Percentiles rank a stretch among this genome's conserved stretches.
Evolutionary conservation across 2,113 vertebrate species (phyloP).

Genomic region (Notiomystis cincta): DNA sequence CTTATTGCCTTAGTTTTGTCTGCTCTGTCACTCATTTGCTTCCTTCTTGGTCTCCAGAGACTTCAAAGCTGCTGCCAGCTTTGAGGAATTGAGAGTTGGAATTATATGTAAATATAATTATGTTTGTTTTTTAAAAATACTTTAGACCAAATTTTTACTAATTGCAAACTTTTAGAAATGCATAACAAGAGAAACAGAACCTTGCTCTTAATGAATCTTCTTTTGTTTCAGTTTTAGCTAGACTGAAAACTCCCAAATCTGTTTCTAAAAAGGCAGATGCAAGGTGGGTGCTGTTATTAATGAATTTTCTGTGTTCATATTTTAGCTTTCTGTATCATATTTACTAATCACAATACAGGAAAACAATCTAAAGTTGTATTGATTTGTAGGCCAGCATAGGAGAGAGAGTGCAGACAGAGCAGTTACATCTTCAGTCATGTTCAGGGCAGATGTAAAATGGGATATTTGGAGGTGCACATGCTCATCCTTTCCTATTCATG

Average conservation of each 20-base stretch:
- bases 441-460: background rate
- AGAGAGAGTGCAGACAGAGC: background rate
- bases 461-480: background rate
- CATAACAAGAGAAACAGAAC: background rate
- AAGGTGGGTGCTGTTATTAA: constrained; percentile 33
- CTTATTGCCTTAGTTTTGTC: background rate
- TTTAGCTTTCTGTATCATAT: background rate
- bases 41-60: background rate
- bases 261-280: background rate
- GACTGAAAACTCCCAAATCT: constrained; percentile 30
- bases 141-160: background rate
- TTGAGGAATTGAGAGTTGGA: background rate
- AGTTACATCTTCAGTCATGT: background rate
- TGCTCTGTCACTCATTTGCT: background rate
- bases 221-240: constrained; percentile 53
- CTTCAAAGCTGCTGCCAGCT: background rate
- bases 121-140: background rate
- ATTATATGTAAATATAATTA: background rate
- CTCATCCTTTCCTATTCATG: background rate
- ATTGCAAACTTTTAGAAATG: background rate
- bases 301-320: background rate
- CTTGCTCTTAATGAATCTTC: background rate
- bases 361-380: background rate
- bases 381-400: rapidly evolving
- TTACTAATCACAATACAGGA: background rate